Conservation (phyloP, 2,888 invertebrate species). For the Acanthosepion lycidas region DNA sequence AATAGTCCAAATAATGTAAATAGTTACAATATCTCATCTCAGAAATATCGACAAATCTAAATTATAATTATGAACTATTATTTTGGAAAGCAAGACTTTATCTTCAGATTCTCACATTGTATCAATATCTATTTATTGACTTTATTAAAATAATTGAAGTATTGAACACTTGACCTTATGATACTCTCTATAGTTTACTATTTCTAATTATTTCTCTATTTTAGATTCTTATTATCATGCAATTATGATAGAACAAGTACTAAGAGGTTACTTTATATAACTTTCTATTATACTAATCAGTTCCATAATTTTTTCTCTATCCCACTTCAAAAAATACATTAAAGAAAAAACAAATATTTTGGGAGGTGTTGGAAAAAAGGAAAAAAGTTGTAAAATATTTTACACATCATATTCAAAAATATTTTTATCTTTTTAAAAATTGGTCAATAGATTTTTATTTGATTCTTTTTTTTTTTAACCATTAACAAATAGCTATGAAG, state of each 20-base stretch:
- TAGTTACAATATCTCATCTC: no score
- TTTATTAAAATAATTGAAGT: no score
- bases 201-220: not conserved
- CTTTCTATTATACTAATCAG: not conserved
- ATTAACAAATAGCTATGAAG: not conserved
- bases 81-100: no score
- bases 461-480: not conserved
- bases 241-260: not conserved
- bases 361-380: not conserved
- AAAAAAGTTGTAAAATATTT: not conserved
- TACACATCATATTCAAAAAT: not conserved
- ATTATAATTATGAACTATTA: no score
- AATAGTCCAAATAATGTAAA: no score
- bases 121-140: no score
- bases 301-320: not conserved
- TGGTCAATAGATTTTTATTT: not conserved
- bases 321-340: not conserved
- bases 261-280: not conserved
- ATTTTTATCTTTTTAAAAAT: not conserved
- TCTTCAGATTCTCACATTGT: no score
- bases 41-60: no score
- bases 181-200: not conserved
- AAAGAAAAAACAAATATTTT: not conserved
- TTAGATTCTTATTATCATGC: not conserved
- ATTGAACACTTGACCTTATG: no score